These are phyloP conservation scores for Bettongia penicillata DNA, from an alignment of 2,113 vertebrate species.

Conservation along the genomic window DNA sequence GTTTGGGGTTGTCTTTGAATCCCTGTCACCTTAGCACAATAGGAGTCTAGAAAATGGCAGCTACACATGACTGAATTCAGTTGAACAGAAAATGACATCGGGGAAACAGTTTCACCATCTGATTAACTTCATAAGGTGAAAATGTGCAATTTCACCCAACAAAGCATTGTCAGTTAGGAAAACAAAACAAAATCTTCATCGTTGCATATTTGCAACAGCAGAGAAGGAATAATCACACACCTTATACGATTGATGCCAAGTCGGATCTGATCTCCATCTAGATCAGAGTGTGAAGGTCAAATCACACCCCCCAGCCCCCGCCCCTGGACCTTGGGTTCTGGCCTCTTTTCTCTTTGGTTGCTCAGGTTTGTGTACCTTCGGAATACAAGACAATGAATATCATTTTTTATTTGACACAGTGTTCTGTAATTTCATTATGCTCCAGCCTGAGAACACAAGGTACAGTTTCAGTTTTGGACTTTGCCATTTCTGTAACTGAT, in stretches of 20 bases:
- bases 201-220: neutral
- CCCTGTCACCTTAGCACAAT: neutral
- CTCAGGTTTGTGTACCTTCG: neutral
- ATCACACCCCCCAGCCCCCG: too few species aligned
- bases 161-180: neutral
- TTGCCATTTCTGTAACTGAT: neutral
- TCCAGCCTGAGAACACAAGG: neutral
- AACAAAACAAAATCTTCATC: neutral
- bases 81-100: neutral
- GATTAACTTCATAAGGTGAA: neutral
- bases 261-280: neutral
- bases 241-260: neutral
- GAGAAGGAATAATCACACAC: neutral
- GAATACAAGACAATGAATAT: neutral
- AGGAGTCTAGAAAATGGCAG: neutral
- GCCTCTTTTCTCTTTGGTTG: neutral
- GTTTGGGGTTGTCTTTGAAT: neutral
- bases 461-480: neutral
- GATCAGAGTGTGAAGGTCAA: neutral
- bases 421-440: neutral
- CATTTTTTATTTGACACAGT: neutral
- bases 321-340: neutral
- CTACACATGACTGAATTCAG: neutral
- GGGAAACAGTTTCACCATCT: neutral
- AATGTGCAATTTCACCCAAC: neutral